A percentile compares a stretch with the other conserved stretches of the same genome.
Conservation (phyloP, 2,888 invertebrate genomes). For the Sipunculus nudus region DNA sequence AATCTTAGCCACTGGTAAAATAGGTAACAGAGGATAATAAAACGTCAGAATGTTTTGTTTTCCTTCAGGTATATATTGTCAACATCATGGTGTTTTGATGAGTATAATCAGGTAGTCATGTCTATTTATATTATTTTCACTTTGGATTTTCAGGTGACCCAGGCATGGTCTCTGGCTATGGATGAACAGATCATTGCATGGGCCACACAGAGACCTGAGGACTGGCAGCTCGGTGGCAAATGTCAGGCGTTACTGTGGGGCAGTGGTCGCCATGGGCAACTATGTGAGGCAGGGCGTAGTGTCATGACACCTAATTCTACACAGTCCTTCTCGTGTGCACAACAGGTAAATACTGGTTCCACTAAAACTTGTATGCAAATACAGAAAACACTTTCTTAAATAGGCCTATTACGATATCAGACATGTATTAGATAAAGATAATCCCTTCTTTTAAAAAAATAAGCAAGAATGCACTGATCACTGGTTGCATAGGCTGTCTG, state of each 20-base stretch:
- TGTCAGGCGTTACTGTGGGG: conserved; percentile 74
- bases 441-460: too few species aligned
- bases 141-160: conserved; percentile 69
- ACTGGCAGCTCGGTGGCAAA: conserved; percentile 75
- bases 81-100: too few species aligned
- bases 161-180: conserved; percentile 71
- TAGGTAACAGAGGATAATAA: too few species aligned
- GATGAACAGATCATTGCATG: conserved; percentile 74
- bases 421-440: too few species aligned
- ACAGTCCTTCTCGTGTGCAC: conserved; percentile 57
- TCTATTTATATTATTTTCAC: too few species aligned
- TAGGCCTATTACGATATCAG: background rate
- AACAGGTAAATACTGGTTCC: conserved; percentile 53
- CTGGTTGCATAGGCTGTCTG: too few species aligned
- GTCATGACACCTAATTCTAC: conserved; percentile 52
- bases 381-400: background rate
- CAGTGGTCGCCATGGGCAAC: conserved; percentile 74
- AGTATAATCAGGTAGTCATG: too few species aligned
- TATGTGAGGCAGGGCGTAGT: conserved; percentile 71
- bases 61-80: too few species aligned
- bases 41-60: too few species aligned
- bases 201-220: conserved; percentile 73
- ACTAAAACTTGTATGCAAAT: too few species aligned
- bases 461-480: too few species aligned
- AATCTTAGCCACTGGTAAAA: too few species aligned